Conservation (phyloP, 2,888 invertebrate species). For the Metalampra italica region DNA sequence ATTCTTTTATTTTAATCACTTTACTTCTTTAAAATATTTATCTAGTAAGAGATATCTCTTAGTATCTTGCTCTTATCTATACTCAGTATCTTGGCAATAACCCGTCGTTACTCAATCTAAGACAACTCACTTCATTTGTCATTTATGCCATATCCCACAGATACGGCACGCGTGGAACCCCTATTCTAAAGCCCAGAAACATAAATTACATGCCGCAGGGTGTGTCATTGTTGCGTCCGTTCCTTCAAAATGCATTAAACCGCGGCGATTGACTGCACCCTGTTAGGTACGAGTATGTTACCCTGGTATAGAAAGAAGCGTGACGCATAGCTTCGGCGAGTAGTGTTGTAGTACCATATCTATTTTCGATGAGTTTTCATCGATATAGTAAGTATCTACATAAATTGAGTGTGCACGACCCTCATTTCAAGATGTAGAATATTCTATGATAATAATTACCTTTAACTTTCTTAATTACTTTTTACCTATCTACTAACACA, state of each 20-base stretch:
- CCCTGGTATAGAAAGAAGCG: conserved; percentile 19
- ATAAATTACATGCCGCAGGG: conserved; percentile 64
- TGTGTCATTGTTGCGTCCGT: conserved; percentile 54
- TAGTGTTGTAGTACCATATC: conserved; percentile 19
- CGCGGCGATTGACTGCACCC: conserved; percentile 68
- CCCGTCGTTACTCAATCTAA: no score
- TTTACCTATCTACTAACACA: no score
- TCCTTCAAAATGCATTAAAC: conserved; percentile 62
- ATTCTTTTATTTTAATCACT: no score
- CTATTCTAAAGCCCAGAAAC: conserved; percentile 36
- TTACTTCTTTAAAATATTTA: no score
- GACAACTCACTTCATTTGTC: neutral
- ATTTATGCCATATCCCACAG: conserved; percentile 24
- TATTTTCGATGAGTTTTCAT: neutral
- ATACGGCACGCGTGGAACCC: conserved; percentile 49
- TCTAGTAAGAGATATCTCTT: no score
- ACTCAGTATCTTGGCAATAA: no score
- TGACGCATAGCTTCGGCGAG: conserved; percentile 44
- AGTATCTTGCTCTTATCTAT: no score
- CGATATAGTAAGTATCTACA: neutral
- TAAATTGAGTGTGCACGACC: no score
- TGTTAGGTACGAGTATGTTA: conserved; percentile 20
- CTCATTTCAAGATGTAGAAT: no score
- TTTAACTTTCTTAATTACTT: no score
- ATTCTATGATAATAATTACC: no score